phyloP scores from a whole-genome alignment of 1,140 invertebrate species.

The Hylaeus anthracinus region DNA sequence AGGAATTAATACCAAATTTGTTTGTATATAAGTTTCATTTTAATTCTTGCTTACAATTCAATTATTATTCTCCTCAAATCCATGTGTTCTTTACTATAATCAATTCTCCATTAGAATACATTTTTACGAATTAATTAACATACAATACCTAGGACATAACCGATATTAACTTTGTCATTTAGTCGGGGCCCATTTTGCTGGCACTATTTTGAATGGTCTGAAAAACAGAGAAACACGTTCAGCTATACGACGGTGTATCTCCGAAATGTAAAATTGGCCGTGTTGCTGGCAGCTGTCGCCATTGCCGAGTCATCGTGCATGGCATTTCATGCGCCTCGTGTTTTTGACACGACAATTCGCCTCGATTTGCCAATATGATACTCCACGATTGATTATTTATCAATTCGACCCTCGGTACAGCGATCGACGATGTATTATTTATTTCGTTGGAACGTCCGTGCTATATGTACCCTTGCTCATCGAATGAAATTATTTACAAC shows the following conservation, averaged over 20 bases:
- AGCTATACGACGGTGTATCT: constrained; percentile 30
- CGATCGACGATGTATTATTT: constrained; percentile 45
- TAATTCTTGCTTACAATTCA: no score
- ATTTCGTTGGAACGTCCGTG: neutral
- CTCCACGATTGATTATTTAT: constrained; percentile 62
- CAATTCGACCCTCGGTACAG: constrained; percentile 46
- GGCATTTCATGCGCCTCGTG: constrained; percentile 56
- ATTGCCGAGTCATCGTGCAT: constrained; percentile 59
- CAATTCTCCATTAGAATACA: no score
- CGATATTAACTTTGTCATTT: neutral
- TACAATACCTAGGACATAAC: no score
- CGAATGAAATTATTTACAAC: constrained; percentile 1
- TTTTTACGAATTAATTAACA: no score
- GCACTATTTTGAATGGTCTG: neutral
- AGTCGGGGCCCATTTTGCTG: neutral
- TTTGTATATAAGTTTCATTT: no score
- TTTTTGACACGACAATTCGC: constrained; percentile 67
- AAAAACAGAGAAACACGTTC: constrained; percentile 39
- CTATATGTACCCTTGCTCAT: neutral
- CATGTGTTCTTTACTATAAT: no score
- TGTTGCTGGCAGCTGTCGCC: constrained; percentile 69
- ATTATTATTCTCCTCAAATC: no score
- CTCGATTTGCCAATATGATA: constrained; percentile 51
- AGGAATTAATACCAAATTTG: no score
- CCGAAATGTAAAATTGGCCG: constrained; percentile 62